Evolutionary conservation across 2,797 vertebrate genomes (phyloP), one percentile per base, ranked within the genome.

Genomic region (Hyperoplus immaculatus): DNA sequence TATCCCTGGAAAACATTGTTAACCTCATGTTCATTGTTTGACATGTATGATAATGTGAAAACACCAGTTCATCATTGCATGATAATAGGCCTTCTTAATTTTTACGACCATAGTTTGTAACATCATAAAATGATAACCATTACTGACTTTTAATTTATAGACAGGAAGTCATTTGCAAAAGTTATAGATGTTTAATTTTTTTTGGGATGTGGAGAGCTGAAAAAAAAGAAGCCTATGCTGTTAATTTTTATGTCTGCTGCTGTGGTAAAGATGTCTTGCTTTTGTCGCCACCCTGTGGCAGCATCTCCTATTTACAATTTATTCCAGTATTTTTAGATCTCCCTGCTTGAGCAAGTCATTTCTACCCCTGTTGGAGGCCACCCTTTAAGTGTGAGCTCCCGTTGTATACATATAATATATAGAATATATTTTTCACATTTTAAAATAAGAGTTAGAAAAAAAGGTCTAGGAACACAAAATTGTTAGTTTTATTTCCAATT

Each of bases 221-320:
- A 0, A 5, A 3, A 55, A 56, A 53, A 41, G n/a, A 38, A n/a
- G 15, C 11, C 58, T 59, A 43, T 43, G 42, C 10, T 43, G 42
- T 6, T 6, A 43, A 43, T 6, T 6, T 43, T 11, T 45, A 65
- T 11, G 4, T 53, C 10, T 4, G 21, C 15, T 0, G 41, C 21
- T 47, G 21, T 18, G 41, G 43, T 47, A 18, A 18, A 36, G 2
- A 46, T 51, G 42, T n/a, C 45, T 79, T 70, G 5, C 15, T 42
- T 88, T 82, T 89, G 81, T 81, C 86, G 5, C 88, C 85, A 59
- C 69, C 81, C n/a, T 71, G 85, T 89, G 85, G 80, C 49, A 39
- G 11, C 10, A 67, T 43, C 4, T 43, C 1, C 2, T 13, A 6
- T 8, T 6, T 63, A 21, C 73, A 61, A 1, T 66, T 56, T 61